Conservation (phyloP, 2,888 invertebrate genomes). For the Leucophora obtusa region DNA sequence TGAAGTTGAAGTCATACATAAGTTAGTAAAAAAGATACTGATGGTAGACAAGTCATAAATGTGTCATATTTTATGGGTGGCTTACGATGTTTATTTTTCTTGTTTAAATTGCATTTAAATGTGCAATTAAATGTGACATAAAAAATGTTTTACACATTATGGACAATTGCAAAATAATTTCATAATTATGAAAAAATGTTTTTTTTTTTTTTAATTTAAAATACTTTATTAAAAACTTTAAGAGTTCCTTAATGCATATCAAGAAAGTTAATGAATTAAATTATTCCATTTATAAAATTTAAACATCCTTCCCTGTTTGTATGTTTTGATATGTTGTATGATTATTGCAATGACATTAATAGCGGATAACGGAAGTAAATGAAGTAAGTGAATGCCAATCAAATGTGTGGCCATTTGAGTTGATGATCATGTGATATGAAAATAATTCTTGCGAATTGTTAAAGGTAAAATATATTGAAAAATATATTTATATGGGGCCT, state of each 20-base stretch:
- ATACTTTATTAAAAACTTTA: background rate
- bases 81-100: background rate
- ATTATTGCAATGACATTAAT: conserved; percentile 21
- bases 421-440: background rate
- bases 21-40: background rate
- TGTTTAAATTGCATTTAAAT: background rate
- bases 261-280: conserved; percentile 3
- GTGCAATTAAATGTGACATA: conserved; percentile 14
- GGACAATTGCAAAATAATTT: conserved; percentile 43
- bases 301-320: conserved; percentile 13
- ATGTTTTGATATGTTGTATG: conserved; percentile 41
- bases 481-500: too few species aligned
- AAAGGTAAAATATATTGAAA: background rate
- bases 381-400: conserved; percentile 21
- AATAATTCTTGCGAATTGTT: background rate
- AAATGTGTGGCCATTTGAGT: conserved; percentile 30
- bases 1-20: background rate
- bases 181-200: conserved; percentile 42
- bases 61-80: conserved; percentile 41
- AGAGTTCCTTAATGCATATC: conserved; percentile 4
- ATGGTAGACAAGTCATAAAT: conserved; percentile 2
- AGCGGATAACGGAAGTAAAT: conserved; percentile 60
- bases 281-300: background rate
- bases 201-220: background rate
- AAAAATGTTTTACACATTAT: conserved; percentile 30